Evolutionary conservation across 2,113 vertebrate genomes (phyloP), one percentile per base, ranked within the genome.

Genomic region (Halichoerus grypus): DNA sequence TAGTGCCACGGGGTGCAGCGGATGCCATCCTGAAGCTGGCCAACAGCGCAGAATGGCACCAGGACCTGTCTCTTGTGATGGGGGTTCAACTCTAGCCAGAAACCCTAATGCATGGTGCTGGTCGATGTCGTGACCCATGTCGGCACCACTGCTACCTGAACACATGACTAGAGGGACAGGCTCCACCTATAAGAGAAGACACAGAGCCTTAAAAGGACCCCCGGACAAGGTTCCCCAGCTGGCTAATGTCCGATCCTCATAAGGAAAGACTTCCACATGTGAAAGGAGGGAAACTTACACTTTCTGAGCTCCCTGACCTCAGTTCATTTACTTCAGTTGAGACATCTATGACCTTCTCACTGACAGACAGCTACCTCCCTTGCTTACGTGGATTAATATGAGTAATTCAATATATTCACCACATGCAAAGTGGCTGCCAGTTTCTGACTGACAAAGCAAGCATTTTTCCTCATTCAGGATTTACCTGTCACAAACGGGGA

Each of bases 1-100:
- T 1, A 0, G n/a, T 4, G 2, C 28, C 11, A 3, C 0, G 5
- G 14, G 14, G 12, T 15, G 24, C 46, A 18, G 13, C 0, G 53
- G 18, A 87, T n/a, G 79, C 6, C 76, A 33, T n/a, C 26, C 51
- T 0, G 18, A 95, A 76, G 16, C 46, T 36, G 3, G 36, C 71
- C 18, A 31, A 81, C 28, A 15, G 21, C 0, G 2, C 16, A 71
- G 6, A 72, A 7, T 6, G 10, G 59, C 12, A 5, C 10, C 13
- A 9, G 42, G 77, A 67, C 33, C 5, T 4, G 7, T 18, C 39
- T 84, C 46, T 14, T 18, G 2, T 1, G 5, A 59, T 1, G 8
- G 14, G 59, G 7, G 1, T 15, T 55, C 71, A 46, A 33, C 26
- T 31, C 0, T 3, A 71, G 31, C 12, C 39, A 15, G 49, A 67